Percentiles rank a stretch among this genome's conserved stretches.
Evolutionary conservation across 2,797 vertebrate species (phyloP).

Genomic region (Ara ararauna): DNA sequence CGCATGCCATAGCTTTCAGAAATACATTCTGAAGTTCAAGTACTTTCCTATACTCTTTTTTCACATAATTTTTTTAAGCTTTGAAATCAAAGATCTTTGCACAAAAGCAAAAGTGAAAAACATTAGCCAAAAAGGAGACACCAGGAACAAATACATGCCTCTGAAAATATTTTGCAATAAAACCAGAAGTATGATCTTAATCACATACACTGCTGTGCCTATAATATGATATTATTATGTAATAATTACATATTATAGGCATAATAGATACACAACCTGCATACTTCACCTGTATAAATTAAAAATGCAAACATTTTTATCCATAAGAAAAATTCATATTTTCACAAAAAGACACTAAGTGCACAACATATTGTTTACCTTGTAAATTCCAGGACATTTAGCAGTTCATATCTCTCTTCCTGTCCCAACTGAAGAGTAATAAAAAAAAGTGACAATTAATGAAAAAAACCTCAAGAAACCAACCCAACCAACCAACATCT

Average conservation of each 20-base stretch:
- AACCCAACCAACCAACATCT: background rate
- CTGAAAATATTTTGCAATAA: background rate
- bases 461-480: background rate
- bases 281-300: background rate
- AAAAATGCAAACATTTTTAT: background rate
- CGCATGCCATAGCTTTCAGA: background rate
- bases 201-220: background rate
- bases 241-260: background rate
- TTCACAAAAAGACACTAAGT: background rate
- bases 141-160: background rate
- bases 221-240: background rate
- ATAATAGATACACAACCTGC: background rate
- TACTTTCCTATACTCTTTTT: background rate
- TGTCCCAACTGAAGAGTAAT: conserved; percentile 81
- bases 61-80: background rate
- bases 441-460: background rate
- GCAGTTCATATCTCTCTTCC: conserved; percentile 93
- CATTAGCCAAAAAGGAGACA: background rate
- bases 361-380: conserved; percentile 76
- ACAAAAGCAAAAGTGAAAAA: background rate
- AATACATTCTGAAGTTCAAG: background rate
- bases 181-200: background rate
- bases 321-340: background rate
- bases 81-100: background rate
- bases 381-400: conserved; percentile 97